Evolutionary conservation across 1,140 invertebrate species (phyloP).

Genomic region (Drosophila bocki): DNA sequence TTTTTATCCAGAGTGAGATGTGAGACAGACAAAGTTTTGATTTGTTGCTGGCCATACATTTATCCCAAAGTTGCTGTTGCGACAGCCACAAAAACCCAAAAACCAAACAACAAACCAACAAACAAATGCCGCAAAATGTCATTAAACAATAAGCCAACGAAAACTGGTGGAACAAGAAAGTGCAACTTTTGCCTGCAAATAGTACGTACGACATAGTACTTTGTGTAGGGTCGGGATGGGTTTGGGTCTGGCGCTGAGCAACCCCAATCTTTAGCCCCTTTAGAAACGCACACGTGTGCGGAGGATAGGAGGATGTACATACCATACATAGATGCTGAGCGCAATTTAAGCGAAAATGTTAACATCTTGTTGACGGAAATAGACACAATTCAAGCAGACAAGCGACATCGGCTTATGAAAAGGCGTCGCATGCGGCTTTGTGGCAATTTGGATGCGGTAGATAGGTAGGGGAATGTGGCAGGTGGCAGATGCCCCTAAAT

Average conservation of each 20-base stretch:
- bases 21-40: constrained; percentile 33
- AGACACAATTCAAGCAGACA: constrained; percentile 75
- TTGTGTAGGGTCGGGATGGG: neutral
- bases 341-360: constrained; percentile 79
- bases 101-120: constrained; percentile 10
- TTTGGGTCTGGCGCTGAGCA: neutral
- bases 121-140: constrained; percentile 53
- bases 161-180: constrained; percentile 50
- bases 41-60: constrained; percentile 39
- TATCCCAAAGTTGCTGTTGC: constrained; percentile 29
- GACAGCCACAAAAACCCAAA: constrained; percentile 7
- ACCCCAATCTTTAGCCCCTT: neutral
- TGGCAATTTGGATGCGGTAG: constrained; percentile 22
- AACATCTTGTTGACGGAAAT: constrained; percentile 83
- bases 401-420: constrained; percentile 52
- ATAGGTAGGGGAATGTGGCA: neutral
- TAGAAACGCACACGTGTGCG: constrained; percentile 1
- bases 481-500: neutral
- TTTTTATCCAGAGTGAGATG: constrained; percentile 3
- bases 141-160: constrained; percentile 69
- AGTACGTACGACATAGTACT: neutral
- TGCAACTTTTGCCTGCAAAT: constrained; percentile 36
- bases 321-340: constrained; percentile 35
- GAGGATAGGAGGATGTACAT: neutral
- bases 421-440: constrained; percentile 41